Conservation (phyloP, 2,113 vertebrate species). For the Tupaia tana region DNA sequence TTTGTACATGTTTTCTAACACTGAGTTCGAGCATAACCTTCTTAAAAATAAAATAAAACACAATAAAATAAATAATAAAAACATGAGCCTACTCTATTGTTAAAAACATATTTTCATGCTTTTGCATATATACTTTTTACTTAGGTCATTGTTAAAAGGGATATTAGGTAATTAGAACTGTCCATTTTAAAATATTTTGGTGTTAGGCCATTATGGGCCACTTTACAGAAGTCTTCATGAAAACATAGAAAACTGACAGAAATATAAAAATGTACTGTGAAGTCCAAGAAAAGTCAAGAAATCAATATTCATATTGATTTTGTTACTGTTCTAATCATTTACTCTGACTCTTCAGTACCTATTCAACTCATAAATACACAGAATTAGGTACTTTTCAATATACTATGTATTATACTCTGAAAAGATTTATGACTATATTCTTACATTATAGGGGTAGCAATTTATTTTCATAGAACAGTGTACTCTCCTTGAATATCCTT, state of each 20-base stretch:
- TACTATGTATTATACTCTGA: not conserved
- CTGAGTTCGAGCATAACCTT: not conserved
- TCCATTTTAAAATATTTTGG: not conserved
- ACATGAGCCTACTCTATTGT: not conserved
- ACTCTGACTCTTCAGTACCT: not conserved
- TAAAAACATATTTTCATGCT: constrained; percentile 7
- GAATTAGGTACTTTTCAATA: constrained; percentile 40
- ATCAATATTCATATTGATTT: constrained; percentile 54
- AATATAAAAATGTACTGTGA: constrained; percentile 1
- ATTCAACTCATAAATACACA: constrained; percentile 31
- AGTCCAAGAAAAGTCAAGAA: not conserved
- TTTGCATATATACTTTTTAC: not conserved
- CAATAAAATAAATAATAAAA: not conserved
- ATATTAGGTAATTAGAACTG: not conserved
- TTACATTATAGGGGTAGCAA: not conserved
- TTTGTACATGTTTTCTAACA: not conserved
- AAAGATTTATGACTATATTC: not conserved
- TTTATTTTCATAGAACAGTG: constrained; percentile 27
- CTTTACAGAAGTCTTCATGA: not conserved
- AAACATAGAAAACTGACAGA: constrained; percentile 49
- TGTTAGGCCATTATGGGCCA: constrained; percentile 24
- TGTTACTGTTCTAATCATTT: constrained; percentile 15
- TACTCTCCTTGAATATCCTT: not conserved
- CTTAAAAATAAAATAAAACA: not conserved
- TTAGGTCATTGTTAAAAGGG: not conserved